These are phyloP conservation scores for Baccha elongata DNA, from an alignment of 2,888 invertebrate species.

Conservation along the genomic window DNA sequence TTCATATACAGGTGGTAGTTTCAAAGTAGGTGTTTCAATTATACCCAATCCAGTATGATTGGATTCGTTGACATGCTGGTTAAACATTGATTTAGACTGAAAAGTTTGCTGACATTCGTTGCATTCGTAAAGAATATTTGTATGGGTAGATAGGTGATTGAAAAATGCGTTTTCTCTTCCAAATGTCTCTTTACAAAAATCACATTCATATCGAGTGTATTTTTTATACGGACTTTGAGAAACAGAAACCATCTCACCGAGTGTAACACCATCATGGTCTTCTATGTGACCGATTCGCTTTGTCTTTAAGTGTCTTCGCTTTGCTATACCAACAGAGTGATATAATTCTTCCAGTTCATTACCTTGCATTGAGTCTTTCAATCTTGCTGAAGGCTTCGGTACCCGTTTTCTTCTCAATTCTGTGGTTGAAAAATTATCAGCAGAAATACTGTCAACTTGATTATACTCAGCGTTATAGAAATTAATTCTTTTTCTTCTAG, in stretches of 20 bases:
- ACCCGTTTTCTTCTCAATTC: slow-evolving; percentile 79
- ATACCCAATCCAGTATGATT: slow-evolving; percentile 84
- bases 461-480: background rate
- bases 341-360: slow-evolving; percentile 89
- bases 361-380: slow-evolving; percentile 86
- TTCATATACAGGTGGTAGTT: background rate
- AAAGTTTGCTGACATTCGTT: slow-evolving; percentile 83
- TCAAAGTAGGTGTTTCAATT: slow-evolving; percentile 77
- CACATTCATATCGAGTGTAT: slow-evolving; percentile 78
- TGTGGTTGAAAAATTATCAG: background rate
- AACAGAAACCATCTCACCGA: slow-evolving; percentile 47
- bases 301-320: slow-evolving; percentile 80
- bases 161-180: slow-evolving; percentile 83
- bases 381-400: slow-evolving; percentile 86
- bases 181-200: slow-evolving; percentile 83
- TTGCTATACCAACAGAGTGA: slow-evolving; percentile 88
- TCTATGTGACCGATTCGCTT: slow-evolving; percentile 42
- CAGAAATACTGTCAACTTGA: background rate
- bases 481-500: background rate
- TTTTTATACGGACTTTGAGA: background rate
- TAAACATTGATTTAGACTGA: slow-evolving; percentile 83
- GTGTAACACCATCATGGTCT: slow-evolving; percentile 80
- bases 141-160: slow-evolving; percentile 86
- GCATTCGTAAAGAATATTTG: slow-evolving; percentile 86
- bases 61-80: slow-evolving; percentile 84